Evolutionary conservation across 1,140 invertebrate genomes (phyloP).

Genomic region (Zaprionus davidi): DNA sequence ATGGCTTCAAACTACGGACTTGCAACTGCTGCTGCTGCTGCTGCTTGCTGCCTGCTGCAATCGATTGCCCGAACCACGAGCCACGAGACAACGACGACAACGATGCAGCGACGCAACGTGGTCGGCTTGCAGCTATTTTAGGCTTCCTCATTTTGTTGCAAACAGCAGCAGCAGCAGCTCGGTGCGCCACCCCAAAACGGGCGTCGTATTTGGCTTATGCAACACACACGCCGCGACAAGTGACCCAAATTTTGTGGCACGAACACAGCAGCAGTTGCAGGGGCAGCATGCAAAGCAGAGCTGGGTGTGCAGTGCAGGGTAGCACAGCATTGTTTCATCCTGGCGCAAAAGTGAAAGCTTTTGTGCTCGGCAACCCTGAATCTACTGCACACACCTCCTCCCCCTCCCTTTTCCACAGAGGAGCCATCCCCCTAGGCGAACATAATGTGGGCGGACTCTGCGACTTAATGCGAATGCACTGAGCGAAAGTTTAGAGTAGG

Average conservation of each 20-base stretch:
- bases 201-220: conserved; percentile 41
- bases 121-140: conserved; percentile 67
- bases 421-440: not conserved
- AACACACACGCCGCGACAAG: conserved; percentile 34
- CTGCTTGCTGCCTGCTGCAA: conserved; percentile 43
- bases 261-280: conserved; percentile 7
- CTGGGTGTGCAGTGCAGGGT: not conserved
- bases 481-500: not conserved
- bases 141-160: conserved; percentile 76
- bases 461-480: not conserved
- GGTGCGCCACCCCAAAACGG: conserved; percentile 27
- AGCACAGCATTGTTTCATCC: conserved; percentile 38
- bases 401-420: not conserved
- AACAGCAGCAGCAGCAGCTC: conserved; percentile 5
- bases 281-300: not conserved
- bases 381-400: not conserved
- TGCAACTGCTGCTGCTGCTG: conserved; percentile 28
- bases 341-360: conserved; percentile 59
- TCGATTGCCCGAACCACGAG: conserved; percentile 52
- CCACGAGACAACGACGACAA: conserved; percentile 27
- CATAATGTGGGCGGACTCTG: conserved; percentile 2
- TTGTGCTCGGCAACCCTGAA: conserved; percentile 13
- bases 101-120: conserved; percentile 53
- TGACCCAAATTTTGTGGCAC: conserved; percentile 43
- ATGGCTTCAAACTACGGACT: conserved; percentile 67